Evolutionary conservation across 2,797 vertebrate genomes (phyloP).

Genomic region (Bucorvus abyssinicus): DNA sequence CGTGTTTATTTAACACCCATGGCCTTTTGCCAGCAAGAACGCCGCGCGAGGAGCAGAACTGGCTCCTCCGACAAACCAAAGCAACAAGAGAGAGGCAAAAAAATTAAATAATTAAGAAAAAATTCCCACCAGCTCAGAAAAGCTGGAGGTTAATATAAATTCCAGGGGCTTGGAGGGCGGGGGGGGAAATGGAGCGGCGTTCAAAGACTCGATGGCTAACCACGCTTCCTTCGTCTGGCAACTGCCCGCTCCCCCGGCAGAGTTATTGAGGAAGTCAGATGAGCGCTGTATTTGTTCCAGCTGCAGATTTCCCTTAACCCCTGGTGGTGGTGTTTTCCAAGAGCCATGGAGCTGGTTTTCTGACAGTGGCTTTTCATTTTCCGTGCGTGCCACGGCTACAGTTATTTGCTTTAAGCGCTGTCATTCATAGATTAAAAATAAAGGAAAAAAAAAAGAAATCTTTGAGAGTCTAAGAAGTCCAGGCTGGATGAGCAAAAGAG

Average conservation of each 20-base stretch:
- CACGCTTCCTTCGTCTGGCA: conserved; percentile 67
- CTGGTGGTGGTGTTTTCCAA: background rate
- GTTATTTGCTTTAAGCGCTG: background rate
- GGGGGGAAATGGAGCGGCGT: conserved; percentile 17
- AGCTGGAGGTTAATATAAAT: conserved; percentile 69
- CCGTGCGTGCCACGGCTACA: background rate
- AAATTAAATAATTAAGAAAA: background rate
- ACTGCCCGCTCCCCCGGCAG: conserved; percentile 39
- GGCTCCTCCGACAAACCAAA: background rate
- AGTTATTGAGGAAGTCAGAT: conserved; percentile 68
- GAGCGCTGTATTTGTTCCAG: conserved; percentile 57
- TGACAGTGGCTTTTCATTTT: conserved; percentile 4
- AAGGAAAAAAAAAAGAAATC: background rate
- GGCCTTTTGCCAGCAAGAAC: background rate
- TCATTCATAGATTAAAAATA: background rate
- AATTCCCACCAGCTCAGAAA: background rate
- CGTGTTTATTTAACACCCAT: background rate
- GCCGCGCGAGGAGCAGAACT: rapidly evolving
- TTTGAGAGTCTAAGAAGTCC: background rate
- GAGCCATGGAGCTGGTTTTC: background rate
- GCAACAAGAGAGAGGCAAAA: background rate
- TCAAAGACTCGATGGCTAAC: conserved; percentile 63
- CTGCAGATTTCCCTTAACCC: conserved; percentile 65
- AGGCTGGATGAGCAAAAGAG: conserved; percentile 9
- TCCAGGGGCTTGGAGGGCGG: conserved; percentile 15